Percentiles rank a stretch among this genome's conserved stretches.
Evolutionary conservation across 2,888 invertebrate genomes (phyloP).

Genomic region (Tridacna gigas): DNA sequence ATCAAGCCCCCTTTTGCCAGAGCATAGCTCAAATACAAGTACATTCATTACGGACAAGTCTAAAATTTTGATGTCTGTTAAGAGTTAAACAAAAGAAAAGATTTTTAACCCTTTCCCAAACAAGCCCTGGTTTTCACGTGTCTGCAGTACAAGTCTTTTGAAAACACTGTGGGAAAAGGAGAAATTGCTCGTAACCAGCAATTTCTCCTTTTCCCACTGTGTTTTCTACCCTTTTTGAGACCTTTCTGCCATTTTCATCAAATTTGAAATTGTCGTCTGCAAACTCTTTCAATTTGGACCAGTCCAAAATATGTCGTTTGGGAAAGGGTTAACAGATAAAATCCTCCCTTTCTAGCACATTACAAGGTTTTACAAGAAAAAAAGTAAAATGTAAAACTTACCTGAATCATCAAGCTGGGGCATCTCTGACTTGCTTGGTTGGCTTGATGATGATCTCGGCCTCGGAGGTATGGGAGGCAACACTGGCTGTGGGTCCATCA

Average conservation of each 20-base stretch:
- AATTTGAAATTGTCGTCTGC: too few species aligned
- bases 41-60: too few species aligned
- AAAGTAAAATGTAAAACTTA: constrained; percentile 9
- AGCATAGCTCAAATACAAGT: too few species aligned
- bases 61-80: too few species aligned
- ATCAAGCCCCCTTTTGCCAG: too few species aligned
- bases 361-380: neutral
- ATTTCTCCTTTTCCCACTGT: neutral
- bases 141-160: neutral
- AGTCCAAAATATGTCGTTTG: too few species aligned
- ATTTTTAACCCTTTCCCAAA: neutral
- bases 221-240: neutral
- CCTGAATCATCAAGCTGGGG: constrained; percentile 35
- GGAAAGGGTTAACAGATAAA: constrained; percentile 13
- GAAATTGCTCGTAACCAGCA: neutral
- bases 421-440: constrained; percentile 35
- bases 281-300: too few species aligned
- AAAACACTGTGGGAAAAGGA: constrained; percentile 4
- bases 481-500: constrained; percentile 43
- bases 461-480: constrained; percentile 62
- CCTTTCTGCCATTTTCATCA: too few species aligned
- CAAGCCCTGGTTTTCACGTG: neutral
- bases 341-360: too few species aligned
- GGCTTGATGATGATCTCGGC: constrained; percentile 46
- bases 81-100: too few species aligned